Evolutionary conservation across 2,113 vertebrate genomes (phyloP).

Genomic region (Eptatretus burgeri): DNA sequence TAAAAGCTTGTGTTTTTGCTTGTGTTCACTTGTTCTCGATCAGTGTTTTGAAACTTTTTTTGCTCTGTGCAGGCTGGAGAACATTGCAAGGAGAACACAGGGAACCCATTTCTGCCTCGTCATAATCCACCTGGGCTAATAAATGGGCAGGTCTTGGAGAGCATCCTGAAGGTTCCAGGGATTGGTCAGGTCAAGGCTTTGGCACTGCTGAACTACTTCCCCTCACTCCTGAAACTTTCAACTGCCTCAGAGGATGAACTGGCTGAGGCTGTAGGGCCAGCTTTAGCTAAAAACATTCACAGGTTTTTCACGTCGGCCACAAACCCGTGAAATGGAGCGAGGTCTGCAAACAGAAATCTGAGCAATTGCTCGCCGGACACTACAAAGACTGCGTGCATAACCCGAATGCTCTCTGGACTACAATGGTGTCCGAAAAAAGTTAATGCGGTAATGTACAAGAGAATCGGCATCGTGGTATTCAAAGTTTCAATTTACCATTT

Average conservation of each 20-base stretch:
- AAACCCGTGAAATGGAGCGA: background rate
- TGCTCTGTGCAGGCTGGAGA: background rate
- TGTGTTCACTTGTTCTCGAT: no score
- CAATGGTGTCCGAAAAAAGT: no score
- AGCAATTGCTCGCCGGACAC: no score
- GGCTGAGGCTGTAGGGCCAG: constrained; percentile 25
- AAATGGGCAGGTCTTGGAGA: constrained; percentile 23
- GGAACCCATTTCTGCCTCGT: background rate
- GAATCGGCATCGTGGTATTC: no score
- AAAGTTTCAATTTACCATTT: no score
- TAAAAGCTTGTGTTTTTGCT: no score
- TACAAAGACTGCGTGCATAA: no score
- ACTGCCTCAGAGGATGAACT: constrained; percentile 21
- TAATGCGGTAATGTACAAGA: no score
- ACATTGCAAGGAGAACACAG: background rate
- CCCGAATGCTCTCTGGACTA: no score
- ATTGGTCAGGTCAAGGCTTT: constrained; percentile 42
- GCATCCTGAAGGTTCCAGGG: constrained; percentile 38
- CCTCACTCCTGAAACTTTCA: constrained; percentile 31
- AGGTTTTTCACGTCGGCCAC: constrained; percentile 23
- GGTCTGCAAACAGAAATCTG: no score
- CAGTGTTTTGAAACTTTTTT: no score
- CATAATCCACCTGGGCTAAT: background rate
- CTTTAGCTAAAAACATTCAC: constrained; percentile 25
- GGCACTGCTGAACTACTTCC: constrained; percentile 31